Evolutionary conservation across 2,113 vertebrate genomes (phyloP).

Genomic region (Gallinago media): DNA sequence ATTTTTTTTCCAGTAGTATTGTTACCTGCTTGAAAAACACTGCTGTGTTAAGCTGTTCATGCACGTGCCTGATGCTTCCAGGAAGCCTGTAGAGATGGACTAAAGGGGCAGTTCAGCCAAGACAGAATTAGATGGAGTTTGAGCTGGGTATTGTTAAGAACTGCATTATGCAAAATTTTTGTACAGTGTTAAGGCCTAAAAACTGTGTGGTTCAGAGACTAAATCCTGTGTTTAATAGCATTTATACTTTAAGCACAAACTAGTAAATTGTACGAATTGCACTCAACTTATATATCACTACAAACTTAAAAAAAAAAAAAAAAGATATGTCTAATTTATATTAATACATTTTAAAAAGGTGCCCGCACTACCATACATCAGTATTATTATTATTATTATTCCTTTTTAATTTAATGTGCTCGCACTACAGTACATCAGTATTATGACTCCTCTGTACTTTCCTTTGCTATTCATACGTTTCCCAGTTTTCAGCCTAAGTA

Average conservation of each 20-base stretch:
- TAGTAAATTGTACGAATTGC: slow-evolving; percentile 99
- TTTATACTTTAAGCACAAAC: slow-evolving; percentile 99
- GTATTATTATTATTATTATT: slow-evolving; percentile 84
- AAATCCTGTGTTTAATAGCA: slow-evolving; percentile 99
- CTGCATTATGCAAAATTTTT: slow-evolving; percentile 99
- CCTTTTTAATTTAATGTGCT: slow-evolving; percentile 88
- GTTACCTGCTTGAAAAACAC: slow-evolving; percentile 93
- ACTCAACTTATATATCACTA: slow-evolving; percentile 99
- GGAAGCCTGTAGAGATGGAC: slow-evolving; percentile 93
- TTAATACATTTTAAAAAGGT: slow-evolving; percentile 95
- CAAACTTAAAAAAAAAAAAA: slow-evolving; percentile 94
- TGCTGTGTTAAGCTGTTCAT: slow-evolving; percentile 95
- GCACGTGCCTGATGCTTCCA: slow-evolving; percentile 99
- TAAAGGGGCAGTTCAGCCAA: slow-evolving; percentile 86
- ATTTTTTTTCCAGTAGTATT: slow-evolving; percentile 89
- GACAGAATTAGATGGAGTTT: slow-evolving; percentile 87
- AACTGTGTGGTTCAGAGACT: slow-evolving; percentile 99
- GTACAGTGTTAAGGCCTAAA: slow-evolving; percentile 99
- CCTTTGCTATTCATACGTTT: slow-evolving; percentile 86
- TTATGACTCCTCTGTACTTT: slow-evolving; percentile 87
- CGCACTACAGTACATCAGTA: slow-evolving; percentile 93
- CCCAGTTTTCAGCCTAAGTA: slow-evolving; percentile 88
- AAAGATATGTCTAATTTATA: slow-evolving; percentile 99
- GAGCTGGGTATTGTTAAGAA: slow-evolving; percentile 92
- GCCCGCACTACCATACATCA: slow-evolving; percentile 90